Evolutionary conservation across 2,113 vertebrate species (phyloP).

Genomic region (Zosterops pallidus): DNA sequence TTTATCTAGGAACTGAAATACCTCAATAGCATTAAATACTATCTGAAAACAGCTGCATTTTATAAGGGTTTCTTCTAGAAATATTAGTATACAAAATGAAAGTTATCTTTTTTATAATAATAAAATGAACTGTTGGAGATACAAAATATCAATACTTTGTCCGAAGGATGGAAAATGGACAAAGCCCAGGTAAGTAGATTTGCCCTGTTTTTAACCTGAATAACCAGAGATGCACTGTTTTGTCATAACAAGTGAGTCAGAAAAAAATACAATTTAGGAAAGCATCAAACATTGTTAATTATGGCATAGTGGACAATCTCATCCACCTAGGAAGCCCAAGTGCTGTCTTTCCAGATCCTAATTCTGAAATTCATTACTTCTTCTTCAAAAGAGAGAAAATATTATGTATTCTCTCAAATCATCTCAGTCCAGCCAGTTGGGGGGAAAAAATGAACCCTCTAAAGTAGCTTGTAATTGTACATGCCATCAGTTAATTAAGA

Average conservation of each 20-base stretch:
- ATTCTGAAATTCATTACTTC: neutral
- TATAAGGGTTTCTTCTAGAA: constrained; percentile 46
- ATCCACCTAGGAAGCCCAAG: neutral
- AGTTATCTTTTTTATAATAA: constrained; percentile 25
- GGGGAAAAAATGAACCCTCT: neutral
- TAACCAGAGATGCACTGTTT: neutral
- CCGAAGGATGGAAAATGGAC: neutral
- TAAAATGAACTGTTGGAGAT: constrained; percentile 46
- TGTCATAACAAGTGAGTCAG: neutral
- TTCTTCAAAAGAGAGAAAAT: neutral
- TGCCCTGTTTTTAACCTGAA: neutral
- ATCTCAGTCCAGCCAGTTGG: neutral
- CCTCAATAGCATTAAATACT: constrained; percentile 30
- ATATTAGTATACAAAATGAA: constrained; percentile 44
- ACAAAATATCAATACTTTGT: constrained; percentile 14
- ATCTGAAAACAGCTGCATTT: constrained; percentile 37
- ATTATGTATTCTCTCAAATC: neutral
- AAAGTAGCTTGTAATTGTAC: neutral
- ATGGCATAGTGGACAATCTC: neutral
- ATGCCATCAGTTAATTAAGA: constrained; percentile 10
- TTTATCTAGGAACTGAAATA: constrained; percentile 51
- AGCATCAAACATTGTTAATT: neutral
- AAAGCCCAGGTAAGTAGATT: neutral
- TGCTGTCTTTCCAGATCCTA: neutral
- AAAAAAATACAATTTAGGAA: neutral